These are phyloP conservation scores for Leptocoma aspasia DNA, from an alignment of 2,113 vertebrate species.

Conservation along the genomic window DNA sequence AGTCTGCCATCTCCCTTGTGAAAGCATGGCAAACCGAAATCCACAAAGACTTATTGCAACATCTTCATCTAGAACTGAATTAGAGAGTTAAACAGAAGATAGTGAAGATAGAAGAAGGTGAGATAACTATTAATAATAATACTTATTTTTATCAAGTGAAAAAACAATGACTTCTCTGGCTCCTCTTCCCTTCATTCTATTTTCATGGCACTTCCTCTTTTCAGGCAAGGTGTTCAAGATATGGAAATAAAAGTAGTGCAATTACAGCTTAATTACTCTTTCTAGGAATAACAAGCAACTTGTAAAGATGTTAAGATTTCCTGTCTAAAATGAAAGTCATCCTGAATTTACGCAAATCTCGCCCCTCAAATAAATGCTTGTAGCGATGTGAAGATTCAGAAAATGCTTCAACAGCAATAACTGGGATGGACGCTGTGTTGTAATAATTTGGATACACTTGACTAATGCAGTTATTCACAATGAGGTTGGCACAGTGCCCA, in stretches of 20 bases:
- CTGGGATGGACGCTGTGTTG: conserved; percentile 79
- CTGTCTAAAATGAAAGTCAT: conserved; percentile 53
- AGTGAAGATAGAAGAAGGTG: background rate
- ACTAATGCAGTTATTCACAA: conserved; percentile 85
- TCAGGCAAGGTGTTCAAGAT: background rate
- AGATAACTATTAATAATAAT: background rate
- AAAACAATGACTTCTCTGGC: background rate
- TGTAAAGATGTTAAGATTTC: conserved; percentile 32
- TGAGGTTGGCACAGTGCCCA: conserved; percentile 81
- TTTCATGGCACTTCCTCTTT: background rate
- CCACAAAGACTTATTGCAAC: background rate
- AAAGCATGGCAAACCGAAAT: background rate
- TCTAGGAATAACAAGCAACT: conserved; percentile 17
- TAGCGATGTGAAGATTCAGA: conserved; percentile 70
- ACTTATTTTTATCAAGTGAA: background rate
- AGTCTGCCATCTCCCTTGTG: background rate
- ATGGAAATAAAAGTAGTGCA: conserved; percentile 12
- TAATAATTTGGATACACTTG: conserved; percentile 87
- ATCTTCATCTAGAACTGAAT: background rate
- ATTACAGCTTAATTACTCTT: conserved; percentile 5
- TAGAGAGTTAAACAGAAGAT: background rate
- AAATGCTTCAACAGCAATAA: conserved; percentile 80
- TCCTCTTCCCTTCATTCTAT: background rate
- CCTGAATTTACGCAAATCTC: conserved; percentile 62
- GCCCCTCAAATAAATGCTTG: conserved; percentile 63